Base-by-base conservation (phyloP, 2,888 invertebrate species). In the Lithophane leautieri region DNA sequence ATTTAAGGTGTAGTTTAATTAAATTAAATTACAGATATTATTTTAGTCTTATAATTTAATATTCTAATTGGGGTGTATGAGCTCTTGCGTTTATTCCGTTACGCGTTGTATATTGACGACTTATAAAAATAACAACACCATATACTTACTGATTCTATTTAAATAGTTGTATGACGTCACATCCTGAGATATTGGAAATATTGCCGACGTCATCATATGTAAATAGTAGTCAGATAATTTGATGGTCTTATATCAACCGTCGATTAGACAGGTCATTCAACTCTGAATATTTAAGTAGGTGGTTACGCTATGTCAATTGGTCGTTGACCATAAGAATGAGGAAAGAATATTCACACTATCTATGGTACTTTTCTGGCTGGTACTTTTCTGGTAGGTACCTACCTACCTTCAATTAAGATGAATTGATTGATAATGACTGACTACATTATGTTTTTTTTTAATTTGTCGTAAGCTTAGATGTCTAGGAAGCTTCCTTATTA, bases 261-360 rank as follows among this genome's bases (percentile, higher is more conserved):
- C 87, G 84, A 89, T 85, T 87, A 81, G 80, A 75, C 52, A 84
- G 91, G 89, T 90, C 84, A 85, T 86, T 89, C 85, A 91, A 90
- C 91, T 86, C 65, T 70, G 80, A 82, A 82, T 86, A 84, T 85
- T 86, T 88, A 84, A 84, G 88, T 89, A 88, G 86, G 89, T 86
- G 84, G 84, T 58, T 72, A 66, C 65, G 86, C 84, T 88, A 81
- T 86, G 86, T 86, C 85, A 86, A 87, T 86, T 88, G 88, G 88
- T 84, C 82, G 77, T 86, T 89, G 89, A 85, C 84, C 87, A 88
- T 85, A 84, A 72, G 76, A 70, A 80, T 83, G 78, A 76, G 56
- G 70, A 84, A 77, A 77, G 65, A 82, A 78, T 79, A 82, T 85
- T 83, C 78, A 79, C 68, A 71, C 70, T 74, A 75, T 79, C 72